Evolutionary conservation across 2,888 invertebrate species (phyloP).

Genomic region (Drosophila trichaetosa): DNA sequence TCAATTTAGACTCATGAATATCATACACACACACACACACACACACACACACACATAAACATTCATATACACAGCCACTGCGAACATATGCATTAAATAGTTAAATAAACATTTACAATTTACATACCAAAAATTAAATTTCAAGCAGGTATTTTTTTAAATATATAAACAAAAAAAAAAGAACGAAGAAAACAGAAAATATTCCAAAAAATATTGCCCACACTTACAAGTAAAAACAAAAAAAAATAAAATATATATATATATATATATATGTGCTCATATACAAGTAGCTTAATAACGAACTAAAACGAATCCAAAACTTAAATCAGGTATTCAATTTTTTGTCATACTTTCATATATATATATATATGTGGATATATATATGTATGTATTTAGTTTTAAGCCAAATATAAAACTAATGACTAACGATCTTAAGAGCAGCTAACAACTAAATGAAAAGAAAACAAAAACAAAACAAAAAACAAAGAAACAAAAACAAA

Average conservation of each 20-base stretch:
- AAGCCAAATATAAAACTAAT: conserved; percentile 43
- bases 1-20: conserved; percentile 45
- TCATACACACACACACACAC: conserved; percentile 31
- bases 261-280: conserved; percentile 60
- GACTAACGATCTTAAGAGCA: conserved; percentile 38
- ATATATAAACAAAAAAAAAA: conserved; percentile 42
- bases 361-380: conserved; percentile 14
- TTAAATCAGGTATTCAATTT: conserved; percentile 78
- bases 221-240: conserved; percentile 8
- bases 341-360: conserved; percentile 60
- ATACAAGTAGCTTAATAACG: conserved; percentile 64
- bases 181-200: conserved; percentile 26
- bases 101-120: conserved; percentile 63
- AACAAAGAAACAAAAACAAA: conserved; percentile 2
- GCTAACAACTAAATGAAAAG: conserved; percentile 28
- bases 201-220: conserved; percentile 60
- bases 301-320: conserved; percentile 77
- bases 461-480: conserved; percentile 14
- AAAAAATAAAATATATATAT: not conserved
- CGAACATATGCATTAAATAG: conserved; percentile 59
- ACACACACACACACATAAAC: conserved; percentile 12
- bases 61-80: conserved; percentile 29
- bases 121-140: conserved; percentile 68
- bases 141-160: conserved; percentile 68
- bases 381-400: conserved; percentile 49